These are phyloP conservation scores for Miltochrista miniata DNA, from an alignment of 2,888 invertebrate species.

Conservation along the genomic window DNA sequence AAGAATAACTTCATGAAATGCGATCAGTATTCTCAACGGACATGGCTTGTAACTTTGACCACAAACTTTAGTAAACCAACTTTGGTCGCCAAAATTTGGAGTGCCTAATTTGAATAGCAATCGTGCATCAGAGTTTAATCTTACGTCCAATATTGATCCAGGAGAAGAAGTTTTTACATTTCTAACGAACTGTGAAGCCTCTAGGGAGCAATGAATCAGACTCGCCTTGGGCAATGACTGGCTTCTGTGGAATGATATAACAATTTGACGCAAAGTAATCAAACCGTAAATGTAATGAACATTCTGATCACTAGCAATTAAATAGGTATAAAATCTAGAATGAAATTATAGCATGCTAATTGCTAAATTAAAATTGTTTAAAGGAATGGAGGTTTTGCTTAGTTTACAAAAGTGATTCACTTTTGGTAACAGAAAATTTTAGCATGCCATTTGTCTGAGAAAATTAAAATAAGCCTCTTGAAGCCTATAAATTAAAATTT, in stretches of 20 bases:
- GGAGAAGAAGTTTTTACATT: slow-evolving; percentile 66
- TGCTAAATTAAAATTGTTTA: background rate
- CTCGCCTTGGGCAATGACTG: slow-evolving; percentile 33
- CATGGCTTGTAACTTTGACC: slow-evolving; percentile 47
- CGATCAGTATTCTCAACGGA: slow-evolving; percentile 50
- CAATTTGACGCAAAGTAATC: slow-evolving; percentile 24
- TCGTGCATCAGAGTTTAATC: slow-evolving; percentile 62
- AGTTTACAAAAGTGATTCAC: background rate
- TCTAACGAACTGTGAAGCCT: slow-evolving; percentile 65
- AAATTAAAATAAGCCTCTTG: no score
- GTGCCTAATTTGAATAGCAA: slow-evolving; percentile 58
- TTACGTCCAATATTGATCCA: slow-evolving; percentile 64
- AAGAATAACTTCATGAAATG: slow-evolving; percentile 28
- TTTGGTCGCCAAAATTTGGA: slow-evolving; percentile 51
- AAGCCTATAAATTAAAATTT: no score
- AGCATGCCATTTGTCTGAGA: no score
- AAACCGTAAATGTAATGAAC: slow-evolving; percentile 4
- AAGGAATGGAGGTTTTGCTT: background rate
- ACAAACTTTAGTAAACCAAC: slow-evolving; percentile 45
- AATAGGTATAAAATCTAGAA: background rate
- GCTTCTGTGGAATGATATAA: slow-evolving; percentile 33
- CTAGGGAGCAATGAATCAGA: slow-evolving; percentile 55
- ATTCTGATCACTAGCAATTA: background rate
- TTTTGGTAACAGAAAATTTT: no score
- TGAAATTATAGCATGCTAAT: background rate